phyloP scores from a whole-genome alignment of 2,888 invertebrate species.

The Zeuzera pyrina region DNA sequence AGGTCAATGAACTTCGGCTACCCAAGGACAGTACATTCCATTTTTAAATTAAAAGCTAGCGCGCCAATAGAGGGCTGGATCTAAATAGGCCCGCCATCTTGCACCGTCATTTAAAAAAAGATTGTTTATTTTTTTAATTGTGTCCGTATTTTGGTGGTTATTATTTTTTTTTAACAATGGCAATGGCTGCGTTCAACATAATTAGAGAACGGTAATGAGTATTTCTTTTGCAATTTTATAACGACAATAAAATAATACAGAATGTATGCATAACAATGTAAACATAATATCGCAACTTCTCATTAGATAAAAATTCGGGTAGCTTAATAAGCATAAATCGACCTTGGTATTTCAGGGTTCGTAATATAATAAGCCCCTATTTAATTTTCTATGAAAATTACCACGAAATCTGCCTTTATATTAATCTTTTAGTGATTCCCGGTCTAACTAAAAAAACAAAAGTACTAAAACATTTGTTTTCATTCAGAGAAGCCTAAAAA shows the following conservation, averaged over 20 bases:
- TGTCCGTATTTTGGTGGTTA: background rate
- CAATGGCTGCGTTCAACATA: conserved; percentile 52
- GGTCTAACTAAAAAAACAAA: no score
- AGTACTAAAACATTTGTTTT: no score
- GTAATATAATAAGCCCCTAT: no score
- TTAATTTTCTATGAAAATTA: no score
- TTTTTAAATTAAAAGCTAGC: conserved; percentile 70
- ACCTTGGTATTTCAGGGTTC: no score
- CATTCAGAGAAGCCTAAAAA: no score
- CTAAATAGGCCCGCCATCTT: conserved; percentile 71
- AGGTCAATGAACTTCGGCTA: conserved; percentile 63
- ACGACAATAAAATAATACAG: conserved; percentile 10
- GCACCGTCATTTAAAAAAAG: conserved; percentile 56
- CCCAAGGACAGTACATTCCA: conserved; percentile 73
- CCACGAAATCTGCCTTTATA: no score
- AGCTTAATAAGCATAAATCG: no score
- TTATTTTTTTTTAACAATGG: conserved; percentile 18
- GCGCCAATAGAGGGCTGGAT: conserved; percentile 67
- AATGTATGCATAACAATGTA: no score
- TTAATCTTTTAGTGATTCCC: no score
- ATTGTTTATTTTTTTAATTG: conserved; percentile 19
- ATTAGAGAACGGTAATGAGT: conserved; percentile 63
- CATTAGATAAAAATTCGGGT: no score
- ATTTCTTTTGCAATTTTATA: conserved; percentile 16
- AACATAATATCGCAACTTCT: no score